phyloP scores from a whole-genome alignment of 2,888 invertebrate species.

The Hydrotaea diabolus region DNA sequence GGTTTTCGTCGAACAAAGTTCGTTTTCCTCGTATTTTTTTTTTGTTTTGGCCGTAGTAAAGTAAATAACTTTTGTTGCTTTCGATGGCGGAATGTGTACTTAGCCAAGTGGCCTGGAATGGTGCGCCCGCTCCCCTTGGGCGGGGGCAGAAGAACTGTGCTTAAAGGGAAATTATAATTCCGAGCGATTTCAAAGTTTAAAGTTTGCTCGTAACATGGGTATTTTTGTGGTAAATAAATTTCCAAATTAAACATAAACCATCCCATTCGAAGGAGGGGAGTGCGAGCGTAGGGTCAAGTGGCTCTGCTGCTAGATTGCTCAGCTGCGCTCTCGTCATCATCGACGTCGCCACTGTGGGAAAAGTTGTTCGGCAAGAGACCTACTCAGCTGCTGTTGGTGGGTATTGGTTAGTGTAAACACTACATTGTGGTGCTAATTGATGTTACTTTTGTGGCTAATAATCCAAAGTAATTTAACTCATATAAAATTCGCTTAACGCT shows the following conservation, averaged over 20 bases:
- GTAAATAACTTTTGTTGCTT: slow-evolving; percentile 40
- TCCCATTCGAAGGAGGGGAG: slow-evolving; percentile 24
- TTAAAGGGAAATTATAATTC: slow-evolving; percentile 56
- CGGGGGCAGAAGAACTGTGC: not conserved
- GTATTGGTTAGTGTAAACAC: slow-evolving; percentile 59
- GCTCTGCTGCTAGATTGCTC: slow-evolving; percentile 50
- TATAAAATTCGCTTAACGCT: slow-evolving; percentile 69
- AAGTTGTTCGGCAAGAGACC: not conserved
- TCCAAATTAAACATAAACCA: slow-evolving; percentile 62
- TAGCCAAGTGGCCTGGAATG: slow-evolving; percentile 21
- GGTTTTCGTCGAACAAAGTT: slow-evolving; percentile 64
- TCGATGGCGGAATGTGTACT: not conserved
- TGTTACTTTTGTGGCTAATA: slow-evolving; percentile 71
- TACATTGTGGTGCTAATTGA: slow-evolving; percentile 69
- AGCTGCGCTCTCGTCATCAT: slow-evolving; percentile 5
- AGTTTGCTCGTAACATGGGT: slow-evolving; percentile 50
- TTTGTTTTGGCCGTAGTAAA: slow-evolving; percentile 35
- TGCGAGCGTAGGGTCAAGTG: slow-evolving; percentile 61
- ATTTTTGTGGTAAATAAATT: slow-evolving; percentile 60
- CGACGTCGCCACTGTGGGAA: slow-evolving; percentile 15
- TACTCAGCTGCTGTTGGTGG: not conserved
- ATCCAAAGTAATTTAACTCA: slow-evolving; percentile 70
- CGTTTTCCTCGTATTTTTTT: slow-evolving; percentile 34
- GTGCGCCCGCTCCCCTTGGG: not conserved
- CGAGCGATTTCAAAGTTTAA: slow-evolving; percentile 57